These are phyloP conservation scores for Zygothrica quintamaculata DNA, from an alignment of 2,888 invertebrate species.

Conservation along the genomic window DNA sequence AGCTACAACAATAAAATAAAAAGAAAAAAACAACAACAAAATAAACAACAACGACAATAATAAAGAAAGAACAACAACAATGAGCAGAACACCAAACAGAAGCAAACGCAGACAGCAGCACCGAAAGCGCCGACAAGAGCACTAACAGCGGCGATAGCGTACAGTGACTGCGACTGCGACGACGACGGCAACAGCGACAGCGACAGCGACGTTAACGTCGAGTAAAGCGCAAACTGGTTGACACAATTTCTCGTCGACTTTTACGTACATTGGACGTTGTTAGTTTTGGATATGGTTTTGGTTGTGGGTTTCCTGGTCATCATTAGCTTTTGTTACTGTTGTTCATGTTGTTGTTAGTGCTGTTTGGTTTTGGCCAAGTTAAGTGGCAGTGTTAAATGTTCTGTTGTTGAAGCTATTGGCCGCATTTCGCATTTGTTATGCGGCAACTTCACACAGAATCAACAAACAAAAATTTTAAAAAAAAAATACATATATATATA, in stretches of 20 bases:
- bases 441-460: slow-evolving; percentile 10
- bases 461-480: background rate
- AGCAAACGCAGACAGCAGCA: slow-evolving; percentile 24
- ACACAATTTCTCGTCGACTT: slow-evolving; percentile 79
- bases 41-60: no score
- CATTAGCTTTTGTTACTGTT: background rate
- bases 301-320: slow-evolving; percentile 4
- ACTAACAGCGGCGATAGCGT: slow-evolving; percentile 3
- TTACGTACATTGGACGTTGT: slow-evolving; percentile 65
- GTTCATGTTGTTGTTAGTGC: slow-evolving; percentile 16
- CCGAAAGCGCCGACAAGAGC: slow-evolving; percentile 2
- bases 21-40: no score
- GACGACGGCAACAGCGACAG: slow-evolving; percentile 11
- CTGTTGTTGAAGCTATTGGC: no score
- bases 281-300: slow-evolving; percentile 8
- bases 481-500: no score
- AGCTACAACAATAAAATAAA: slow-evolving; percentile 33
- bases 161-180: slow-evolving; percentile 10
- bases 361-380: slow-evolving; percentile 61
- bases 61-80: slow-evolving; percentile 21
- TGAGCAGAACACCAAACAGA: slow-evolving; percentile 53
- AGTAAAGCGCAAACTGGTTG: slow-evolving; percentile 66
- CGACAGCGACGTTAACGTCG: slow-evolving; percentile 18
- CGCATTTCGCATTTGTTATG: slow-evolving; percentile 50
- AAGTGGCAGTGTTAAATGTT: slow-evolving; percentile 38